Percentiles rank a stretch among this genome's conserved stretches.
phyloP scores from a whole-genome alignment of 2,888 invertebrate species.

The Platerodrilus igneus region DNA sequence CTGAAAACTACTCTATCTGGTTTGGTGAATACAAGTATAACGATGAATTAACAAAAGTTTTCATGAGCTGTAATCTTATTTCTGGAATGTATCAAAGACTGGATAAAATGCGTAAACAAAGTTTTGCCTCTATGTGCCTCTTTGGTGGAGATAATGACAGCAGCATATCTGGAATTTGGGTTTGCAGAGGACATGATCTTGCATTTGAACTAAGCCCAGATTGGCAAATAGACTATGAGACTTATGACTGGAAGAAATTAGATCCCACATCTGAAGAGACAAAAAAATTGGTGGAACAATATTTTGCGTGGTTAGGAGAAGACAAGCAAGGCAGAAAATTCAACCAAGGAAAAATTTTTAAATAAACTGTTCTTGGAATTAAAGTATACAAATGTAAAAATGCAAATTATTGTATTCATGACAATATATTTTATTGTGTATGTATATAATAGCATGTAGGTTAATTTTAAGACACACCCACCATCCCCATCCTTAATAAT shows the following conservation, averaged over 20 bases:
- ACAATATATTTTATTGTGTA: too few species aligned
- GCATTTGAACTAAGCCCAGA: constrained; percentile 87
- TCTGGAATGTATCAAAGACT: constrained; percentile 95
- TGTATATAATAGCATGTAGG: too few species aligned
- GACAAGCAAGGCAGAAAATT: constrained; percentile 87
- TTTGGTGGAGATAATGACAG: constrained; percentile 92
- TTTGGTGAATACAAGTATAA: constrained; percentile 94
- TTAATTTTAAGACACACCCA: too few species aligned
- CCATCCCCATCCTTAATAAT: too few species aligned
- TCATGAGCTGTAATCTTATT: constrained; percentile 99
- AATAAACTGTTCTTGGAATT: too few species aligned
- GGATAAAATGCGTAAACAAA: constrained; percentile 96
- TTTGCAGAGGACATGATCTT: constrained; percentile 94
- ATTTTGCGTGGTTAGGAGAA: constrained; percentile 84
- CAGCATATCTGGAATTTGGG: constrained; percentile 94
- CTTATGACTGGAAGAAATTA: constrained; percentile 92
- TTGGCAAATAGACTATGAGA: constrained; percentile 96
- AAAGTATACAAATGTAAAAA: too few species aligned
- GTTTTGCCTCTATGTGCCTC: constrained; percentile 89
- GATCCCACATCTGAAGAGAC: constrained; percentile 76
- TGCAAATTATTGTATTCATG: too few species aligned
- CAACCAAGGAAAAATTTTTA: constrained; percentile 99
- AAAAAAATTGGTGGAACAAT: constrained; percentile 81
- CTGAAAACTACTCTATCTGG: constrained; percentile 96
- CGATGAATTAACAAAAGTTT: constrained; percentile 83